phyloP scores from a whole-genome alignment of 2,113 vertebrate species.

The Cyanistes caeruleus region DNA sequence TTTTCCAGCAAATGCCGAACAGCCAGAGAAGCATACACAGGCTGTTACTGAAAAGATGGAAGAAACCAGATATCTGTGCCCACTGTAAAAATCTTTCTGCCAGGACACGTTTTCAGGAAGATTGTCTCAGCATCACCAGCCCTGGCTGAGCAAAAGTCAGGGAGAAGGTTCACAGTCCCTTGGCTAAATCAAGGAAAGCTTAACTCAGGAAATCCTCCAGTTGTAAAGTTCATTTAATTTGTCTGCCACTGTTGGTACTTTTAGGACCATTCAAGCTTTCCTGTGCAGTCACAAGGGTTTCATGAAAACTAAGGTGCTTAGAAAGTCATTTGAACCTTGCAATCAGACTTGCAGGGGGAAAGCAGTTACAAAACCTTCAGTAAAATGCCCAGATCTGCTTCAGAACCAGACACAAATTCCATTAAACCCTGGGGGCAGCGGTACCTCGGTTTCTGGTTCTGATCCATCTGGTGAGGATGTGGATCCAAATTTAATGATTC shows the following conservation, averaged over 20 bases:
- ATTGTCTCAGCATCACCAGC: neutral
- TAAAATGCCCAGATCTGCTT: neutral
- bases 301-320: neutral
- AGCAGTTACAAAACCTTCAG: neutral
- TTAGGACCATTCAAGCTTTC: neutral
- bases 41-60: slow-evolving; percentile 37
- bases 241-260: neutral
- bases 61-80: slow-evolving; percentile 24
- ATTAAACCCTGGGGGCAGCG: neutral
- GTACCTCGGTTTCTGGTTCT: slow-evolving; percentile 15
- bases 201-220: neutral
- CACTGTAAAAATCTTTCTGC: slow-evolving; percentile 21
- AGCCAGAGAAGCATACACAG: neutral
- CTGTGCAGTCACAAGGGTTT: neutral
- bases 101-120: slow-evolving; percentile 36
- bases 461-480: slow-evolving; percentile 31
- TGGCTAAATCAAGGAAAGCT: neutral
- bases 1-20: slow-evolving; percentile 19
- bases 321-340: neutral
- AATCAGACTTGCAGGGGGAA: fast-evolving
- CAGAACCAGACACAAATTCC: neutral
- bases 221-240: neutral
- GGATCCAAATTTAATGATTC: slow-evolving; percentile 61
- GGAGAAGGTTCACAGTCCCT: neutral
- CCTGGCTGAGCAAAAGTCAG: neutral